These are phyloP conservation scores for Barnardius zonarius DNA, from an alignment of 2,113 vertebrate species.

Conservation along the genomic window DNA sequence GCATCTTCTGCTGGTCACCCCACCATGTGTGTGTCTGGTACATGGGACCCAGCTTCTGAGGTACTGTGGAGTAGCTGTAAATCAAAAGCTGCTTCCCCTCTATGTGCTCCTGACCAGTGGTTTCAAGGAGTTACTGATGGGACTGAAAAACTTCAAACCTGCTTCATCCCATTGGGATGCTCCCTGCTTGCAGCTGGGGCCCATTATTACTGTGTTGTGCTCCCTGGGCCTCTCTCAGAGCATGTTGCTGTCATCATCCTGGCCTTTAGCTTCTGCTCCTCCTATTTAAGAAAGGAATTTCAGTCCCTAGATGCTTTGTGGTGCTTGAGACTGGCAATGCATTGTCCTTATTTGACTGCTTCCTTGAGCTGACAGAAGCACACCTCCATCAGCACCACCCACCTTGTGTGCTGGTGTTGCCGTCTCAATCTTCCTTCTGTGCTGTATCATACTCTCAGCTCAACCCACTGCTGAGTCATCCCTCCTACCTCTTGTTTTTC, in stretches of 20 bases:
- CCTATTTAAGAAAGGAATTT: not conserved
- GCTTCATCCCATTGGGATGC: rapidly evolving
- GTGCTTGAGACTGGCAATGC: not conserved
- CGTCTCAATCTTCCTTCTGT: not conserved
- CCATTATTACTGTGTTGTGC: not conserved
- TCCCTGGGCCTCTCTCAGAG: not conserved
- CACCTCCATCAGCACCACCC: not conserved
- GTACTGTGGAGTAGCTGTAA: not conserved
- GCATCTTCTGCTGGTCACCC: not conserved
- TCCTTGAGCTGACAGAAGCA: not conserved
- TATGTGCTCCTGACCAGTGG: not conserved
- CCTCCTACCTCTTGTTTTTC: slow-evolving; percentile 38
- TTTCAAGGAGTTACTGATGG: not conserved
- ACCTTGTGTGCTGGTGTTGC: not conserved
- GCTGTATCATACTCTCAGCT: not conserved
- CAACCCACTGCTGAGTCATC: slow-evolving; percentile 7
- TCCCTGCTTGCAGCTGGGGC: not conserved
- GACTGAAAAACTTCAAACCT: rapidly evolving
- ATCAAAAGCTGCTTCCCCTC: not conserved
- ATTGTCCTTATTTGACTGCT: not conserved
- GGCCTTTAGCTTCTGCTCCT: not conserved
- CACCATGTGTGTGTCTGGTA: not conserved
- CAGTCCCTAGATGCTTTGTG: not conserved
- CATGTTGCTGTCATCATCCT: not conserved
- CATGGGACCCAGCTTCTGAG: not conserved